Evolutionary conservation across 2,113 vertebrate species (phyloP).

Genomic region (Taurulus bubalis): DNA sequence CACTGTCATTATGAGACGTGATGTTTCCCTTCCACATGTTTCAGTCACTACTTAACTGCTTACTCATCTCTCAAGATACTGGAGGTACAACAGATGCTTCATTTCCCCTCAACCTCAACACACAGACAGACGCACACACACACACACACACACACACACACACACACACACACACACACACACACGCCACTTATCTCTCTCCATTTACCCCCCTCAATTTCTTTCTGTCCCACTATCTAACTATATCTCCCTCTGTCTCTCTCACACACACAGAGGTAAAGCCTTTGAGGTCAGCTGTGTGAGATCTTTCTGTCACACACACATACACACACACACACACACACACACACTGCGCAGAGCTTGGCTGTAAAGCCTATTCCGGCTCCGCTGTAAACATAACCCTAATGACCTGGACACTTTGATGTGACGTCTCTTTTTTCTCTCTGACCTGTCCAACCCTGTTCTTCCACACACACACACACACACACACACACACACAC

Average conservation of each 20-base stretch:
- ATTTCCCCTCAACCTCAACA: conserved; percentile 1
- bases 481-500: conserved; percentile 15
- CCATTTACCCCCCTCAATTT: background rate
- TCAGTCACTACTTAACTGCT: conserved; percentile 42
- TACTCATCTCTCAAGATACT: conserved; percentile 46
- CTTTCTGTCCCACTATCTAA: conserved; percentile 9
- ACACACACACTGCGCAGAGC: background rate
- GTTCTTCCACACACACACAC: background rate
- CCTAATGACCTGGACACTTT: conserved; percentile 38
- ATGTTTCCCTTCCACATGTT: conserved; percentile 28
- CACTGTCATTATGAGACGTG: conserved; percentile 48
- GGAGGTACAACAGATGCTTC: conserved; percentile 43
- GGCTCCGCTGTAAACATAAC: conserved; percentile 54
- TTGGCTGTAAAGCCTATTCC: conserved; percentile 43
- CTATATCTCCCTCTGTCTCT: background rate
- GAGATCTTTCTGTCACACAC: conserved; percentile 11
- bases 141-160: conserved; percentile 21
- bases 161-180: conserved; percentile 20
- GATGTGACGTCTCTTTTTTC: conserved; percentile 39
- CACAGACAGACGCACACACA: conserved; percentile 20
- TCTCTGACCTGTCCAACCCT: conserved; percentile 51
- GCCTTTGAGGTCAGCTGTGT: conserved; percentile 36
- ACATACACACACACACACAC: background rate
- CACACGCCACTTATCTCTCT: conserved; percentile 8
- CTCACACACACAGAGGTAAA: conserved; percentile 8